A percentile compares a stretch with the other conserved stretches of the same genome.
phyloP scores from a whole-genome alignment of 1,140 invertebrate genomes.

The Melanaphis sacchari region DNA sequence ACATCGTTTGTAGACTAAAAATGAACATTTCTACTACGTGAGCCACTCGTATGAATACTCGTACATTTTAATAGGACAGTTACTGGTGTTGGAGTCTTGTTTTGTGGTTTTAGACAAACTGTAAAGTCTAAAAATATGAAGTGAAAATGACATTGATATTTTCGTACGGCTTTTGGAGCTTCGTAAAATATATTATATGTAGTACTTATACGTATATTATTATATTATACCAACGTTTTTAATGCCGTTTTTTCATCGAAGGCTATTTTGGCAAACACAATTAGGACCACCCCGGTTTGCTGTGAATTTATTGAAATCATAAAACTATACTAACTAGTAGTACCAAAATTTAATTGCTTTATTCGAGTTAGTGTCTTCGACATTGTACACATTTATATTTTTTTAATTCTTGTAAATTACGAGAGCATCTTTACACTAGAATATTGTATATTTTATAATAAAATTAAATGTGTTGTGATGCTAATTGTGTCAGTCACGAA shows the following conservation, averaged over 20 bases:
- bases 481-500: conserved; percentile 1
- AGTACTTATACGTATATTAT: background rate
- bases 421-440: background rate
- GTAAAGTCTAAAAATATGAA: conserved; percentile 23
- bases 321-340: background rate
- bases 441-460: background rate
- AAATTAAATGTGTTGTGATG: background rate
- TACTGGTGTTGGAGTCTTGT: background rate
- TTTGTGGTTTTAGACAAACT: background rate
- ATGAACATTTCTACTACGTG: background rate
- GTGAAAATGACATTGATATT: background rate
- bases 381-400: conserved; percentile 9
- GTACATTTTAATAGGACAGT: background rate
- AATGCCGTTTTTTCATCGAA: background rate
- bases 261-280: conserved; percentile 14
- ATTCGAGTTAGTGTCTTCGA: background rate
- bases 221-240: background rate
- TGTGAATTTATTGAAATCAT: background rate
- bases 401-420: conserved; percentile 14
- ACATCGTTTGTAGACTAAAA: background rate
- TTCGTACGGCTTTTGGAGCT: background rate
- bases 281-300: conserved; percentile 33
- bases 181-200: background rate
- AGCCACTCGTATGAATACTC: background rate
- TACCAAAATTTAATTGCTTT: background rate